Percentiles rank a stretch among this genome's conserved stretches.
Evolutionary conservation across 2,797 vertebrate genomes (phyloP).

Genomic region (Karalla daura): DNA sequence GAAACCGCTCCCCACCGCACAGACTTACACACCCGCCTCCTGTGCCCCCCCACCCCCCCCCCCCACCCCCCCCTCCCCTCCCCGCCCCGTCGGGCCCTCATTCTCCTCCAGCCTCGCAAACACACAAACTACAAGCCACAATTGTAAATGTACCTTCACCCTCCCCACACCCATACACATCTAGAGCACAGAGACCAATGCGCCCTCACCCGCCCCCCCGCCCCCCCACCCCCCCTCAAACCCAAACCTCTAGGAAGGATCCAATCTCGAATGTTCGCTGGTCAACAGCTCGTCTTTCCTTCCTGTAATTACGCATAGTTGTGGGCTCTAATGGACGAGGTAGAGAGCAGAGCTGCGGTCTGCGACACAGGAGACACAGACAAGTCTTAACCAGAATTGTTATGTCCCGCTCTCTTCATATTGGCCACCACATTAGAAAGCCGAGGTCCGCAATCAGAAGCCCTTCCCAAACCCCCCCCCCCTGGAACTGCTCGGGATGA

Average conservation of each 20-base stretch:
- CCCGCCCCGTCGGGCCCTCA: constrained; percentile 66
- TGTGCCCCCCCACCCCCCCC: constrained; percentile 48
- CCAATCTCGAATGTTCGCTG: constrained; percentile 72
- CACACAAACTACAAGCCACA: constrained; percentile 61
- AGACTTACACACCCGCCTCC: constrained; percentile 40
- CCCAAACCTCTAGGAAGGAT: constrained; percentile 60
- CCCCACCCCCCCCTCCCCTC: constrained; percentile 56
- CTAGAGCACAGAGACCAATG: background rate
- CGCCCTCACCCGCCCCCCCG: background rate
- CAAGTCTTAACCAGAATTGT: constrained; percentile 66
- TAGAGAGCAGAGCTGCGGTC: constrained; percentile 75
- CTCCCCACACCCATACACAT: constrained; percentile 50
- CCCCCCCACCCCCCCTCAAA: constrained; percentile 17
- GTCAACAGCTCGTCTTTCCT: constrained; percentile 81
- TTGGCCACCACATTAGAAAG: constrained; percentile 69
- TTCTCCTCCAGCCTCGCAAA: constrained; percentile 55
- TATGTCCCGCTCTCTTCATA: constrained; percentile 68
- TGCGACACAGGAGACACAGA: constrained; percentile 69
- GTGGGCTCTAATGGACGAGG: constrained; percentile 80
- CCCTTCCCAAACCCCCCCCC: constrained; percentile 57
- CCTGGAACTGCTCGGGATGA: constrained; percentile 62
- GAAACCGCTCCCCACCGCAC: constrained; percentile 63
- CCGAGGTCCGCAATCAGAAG: constrained; percentile 67
- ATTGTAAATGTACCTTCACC: constrained; percentile 58
- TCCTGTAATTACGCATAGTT: constrained; percentile 84